Base-by-base conservation (phyloP, 2,113 vertebrate species). In the Melanotaenia duboulayi region DNA sequence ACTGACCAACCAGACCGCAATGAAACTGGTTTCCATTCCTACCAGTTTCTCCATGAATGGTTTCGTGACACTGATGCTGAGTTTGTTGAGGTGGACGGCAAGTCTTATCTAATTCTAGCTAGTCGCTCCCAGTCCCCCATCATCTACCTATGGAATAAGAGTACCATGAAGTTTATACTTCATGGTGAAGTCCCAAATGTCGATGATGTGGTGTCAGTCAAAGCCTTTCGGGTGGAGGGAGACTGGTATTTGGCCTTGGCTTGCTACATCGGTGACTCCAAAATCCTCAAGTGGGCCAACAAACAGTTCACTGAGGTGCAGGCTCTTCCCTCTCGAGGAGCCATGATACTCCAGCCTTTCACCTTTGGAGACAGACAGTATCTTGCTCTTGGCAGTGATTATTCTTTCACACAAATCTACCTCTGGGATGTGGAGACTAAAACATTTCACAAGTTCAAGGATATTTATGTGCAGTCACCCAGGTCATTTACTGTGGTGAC, bases 1-100 rank as follows among this genome's bases (percentile, higher is more conserved):
- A 87, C 22, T 0, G 76, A 92, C 74, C 67, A 77, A 59, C 81
- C 89, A 14, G 88, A 87, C 32, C 89, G 68, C 51, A 98, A 96
- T 52, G 95, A 95, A 87, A 99, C 97, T 44, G 97, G 96, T 0
- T 99, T 99, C 88, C 96, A 96, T 73, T 96, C 96, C 0, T 96
- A 98, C 81, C 97, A 99, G 89, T 97, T 95, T 24, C 95, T 99
- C 66, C 97, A 99, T 0, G 96, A 99, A 88, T 99, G 98, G 98
- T 99, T 98, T 89, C 92, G 97, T 39, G 97, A 99, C 87, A 98
- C 96, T 0, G 97, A 99, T 2, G 97, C 96, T 0, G 97, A 99
- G 87, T 97, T 96, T 54, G 91, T 99, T 0, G 87, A 97, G 42
- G 92, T 97, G 48, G 96, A 98, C 0, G 96, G 96, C 5, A 99